A percentile compares a stretch with the other conserved stretches of the same genome.
Conservation (phyloP, 2,113 vertebrate genomes). For the Prolemur simus region DNA sequence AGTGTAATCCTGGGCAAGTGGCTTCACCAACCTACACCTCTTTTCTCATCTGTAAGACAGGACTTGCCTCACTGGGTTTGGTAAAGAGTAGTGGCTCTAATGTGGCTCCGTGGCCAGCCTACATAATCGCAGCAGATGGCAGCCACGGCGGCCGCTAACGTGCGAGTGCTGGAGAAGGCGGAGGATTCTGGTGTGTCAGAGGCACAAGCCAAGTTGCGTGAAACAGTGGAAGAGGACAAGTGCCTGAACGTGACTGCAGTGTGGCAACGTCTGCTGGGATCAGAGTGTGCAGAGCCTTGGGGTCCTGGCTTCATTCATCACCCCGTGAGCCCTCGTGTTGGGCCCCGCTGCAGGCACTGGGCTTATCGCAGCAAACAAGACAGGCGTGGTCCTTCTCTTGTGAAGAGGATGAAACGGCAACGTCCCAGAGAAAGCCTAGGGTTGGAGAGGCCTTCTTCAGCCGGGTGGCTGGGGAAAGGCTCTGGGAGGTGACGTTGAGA, state of each 20-base stretch:
- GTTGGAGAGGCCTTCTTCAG: background rate
- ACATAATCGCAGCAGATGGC: rapidly evolving
- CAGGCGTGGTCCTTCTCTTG: background rate
- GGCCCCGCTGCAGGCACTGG: rapidly evolving
- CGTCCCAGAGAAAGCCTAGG: background rate
- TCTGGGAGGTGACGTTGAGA: background rate
- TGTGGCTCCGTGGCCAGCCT: rapidly evolving
- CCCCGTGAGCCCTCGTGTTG: background rate
- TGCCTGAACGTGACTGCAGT: background rate
- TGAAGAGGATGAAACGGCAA: background rate
- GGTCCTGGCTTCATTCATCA: background rate
- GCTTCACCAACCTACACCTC: background rate
- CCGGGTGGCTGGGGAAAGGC: background rate
- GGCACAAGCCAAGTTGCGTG: background rate
- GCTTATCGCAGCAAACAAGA: background rate
- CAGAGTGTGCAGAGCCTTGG: background rate
- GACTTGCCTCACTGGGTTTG: background rate
- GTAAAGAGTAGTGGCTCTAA: background rate
- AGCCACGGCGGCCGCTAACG: rapidly evolving
- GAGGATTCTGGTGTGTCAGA: background rate
- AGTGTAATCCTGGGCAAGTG: background rate
- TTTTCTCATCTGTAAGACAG: background rate
- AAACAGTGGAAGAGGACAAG: rapidly evolving
- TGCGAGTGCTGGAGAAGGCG: background rate
- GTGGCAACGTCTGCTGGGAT: background rate